Evolutionary conservation across 2,888 invertebrate species (phyloP), one percentile per base, ranked within the genome.

Genomic region (Bruchidius siliquastri): DNA sequence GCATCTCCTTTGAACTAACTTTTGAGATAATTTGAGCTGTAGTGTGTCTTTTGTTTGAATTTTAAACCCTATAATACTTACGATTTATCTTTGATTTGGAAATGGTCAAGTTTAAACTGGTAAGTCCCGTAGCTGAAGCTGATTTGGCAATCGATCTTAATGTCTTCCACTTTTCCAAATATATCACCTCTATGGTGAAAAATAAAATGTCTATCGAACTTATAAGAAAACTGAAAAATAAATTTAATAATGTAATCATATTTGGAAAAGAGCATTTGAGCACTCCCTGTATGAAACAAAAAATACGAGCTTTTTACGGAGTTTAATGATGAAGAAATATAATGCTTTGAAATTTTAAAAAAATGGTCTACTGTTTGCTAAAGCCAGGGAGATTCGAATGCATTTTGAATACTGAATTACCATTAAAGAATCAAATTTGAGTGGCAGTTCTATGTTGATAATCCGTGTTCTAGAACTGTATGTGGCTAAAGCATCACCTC

Each of bases 161-260:
- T 70, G 22, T 82, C 75, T 73, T 79, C 79, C 22, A 89, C 84
- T 20, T 87, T 85, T 26, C 74, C 74, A 21, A 20, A 26, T 13
- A 69, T n/a, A 26, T 26, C 26, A 26, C 69, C 69, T 22, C 26
- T 20, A 21, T 26, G 22, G 20, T 69, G 22, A n/a, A 69, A 26
- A 20, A 69, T 26, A 69, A 69, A 20, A 80, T 88, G 81, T n/a
- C 88, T 88, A 72, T 87, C 82, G 81, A 89, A 90, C 72, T 84
- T 85, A 84, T 89, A 90, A 32, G 84, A 77, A 79, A 90, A 87
- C 90, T 90, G 82, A 73, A 87, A 85, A 80, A 71, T 21, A 69
- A 69, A 6, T 1, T 4, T 21, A 4, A 2, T 21, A 21, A 2
- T 20, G 21, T 69, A 69, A 21, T 2, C 69, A 30, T 30, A 30